Evolutionary conservation across 1,140 invertebrate genomes (phyloP).

Genomic region (Mizuhopecten yessoensis): DNA sequence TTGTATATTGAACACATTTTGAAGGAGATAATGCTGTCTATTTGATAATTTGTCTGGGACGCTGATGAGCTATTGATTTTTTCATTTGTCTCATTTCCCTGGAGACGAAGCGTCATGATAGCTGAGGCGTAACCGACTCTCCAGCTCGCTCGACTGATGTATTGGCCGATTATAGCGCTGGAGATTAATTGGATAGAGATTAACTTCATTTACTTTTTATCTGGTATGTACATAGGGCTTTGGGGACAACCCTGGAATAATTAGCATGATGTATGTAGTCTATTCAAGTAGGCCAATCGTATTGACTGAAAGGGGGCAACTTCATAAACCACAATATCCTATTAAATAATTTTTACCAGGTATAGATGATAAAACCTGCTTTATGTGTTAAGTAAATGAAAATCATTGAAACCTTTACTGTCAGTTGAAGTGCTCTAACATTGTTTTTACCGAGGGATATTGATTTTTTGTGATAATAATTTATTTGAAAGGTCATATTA

Average conservation of each 20-base stretch:
- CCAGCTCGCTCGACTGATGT: background rate
- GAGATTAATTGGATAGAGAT: slow-evolving; percentile 7
- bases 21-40: background rate
- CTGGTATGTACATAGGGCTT: slow-evolving; percentile 25
- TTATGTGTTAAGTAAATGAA: background rate
- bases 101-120: slow-evolving; percentile 37
- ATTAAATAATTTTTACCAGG: background rate
- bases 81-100: slow-evolving; percentile 24
- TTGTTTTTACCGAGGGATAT: background rate
- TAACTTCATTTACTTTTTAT: slow-evolving; percentile 30
- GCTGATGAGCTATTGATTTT: slow-evolving; percentile 26
- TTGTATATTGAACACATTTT: slow-evolving; percentile 8
- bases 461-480: background rate
- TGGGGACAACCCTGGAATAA: background rate
- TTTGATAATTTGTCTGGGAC: background rate
- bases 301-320: background rate
- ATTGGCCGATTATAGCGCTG: background rate
- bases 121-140: slow-evolving; percentile 11
- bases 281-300: background rate
- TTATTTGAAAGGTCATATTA: background rate
- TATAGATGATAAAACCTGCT: background rate
- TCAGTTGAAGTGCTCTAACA: background rate
- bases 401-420: background rate
- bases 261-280: background rate
- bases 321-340: background rate